These are phyloP conservation scores for Varecia variegata DNA, from an alignment of 2,797 vertebrate genomes.

Conservation along the genomic window DNA sequence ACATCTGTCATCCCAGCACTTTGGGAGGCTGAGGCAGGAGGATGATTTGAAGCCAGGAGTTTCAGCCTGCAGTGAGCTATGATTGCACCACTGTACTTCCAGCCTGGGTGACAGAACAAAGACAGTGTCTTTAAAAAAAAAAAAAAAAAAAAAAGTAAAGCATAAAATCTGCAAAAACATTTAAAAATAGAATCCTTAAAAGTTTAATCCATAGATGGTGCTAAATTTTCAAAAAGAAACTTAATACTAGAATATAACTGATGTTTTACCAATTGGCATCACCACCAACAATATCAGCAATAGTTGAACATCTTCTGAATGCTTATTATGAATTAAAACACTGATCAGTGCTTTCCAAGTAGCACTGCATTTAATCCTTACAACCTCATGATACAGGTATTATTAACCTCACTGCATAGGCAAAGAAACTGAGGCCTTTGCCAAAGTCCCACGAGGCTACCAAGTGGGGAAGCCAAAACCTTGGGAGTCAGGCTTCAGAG, in stretches of 20 bases:
- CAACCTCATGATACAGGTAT: background rate
- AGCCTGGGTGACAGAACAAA: background rate
- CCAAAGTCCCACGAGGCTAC: background rate
- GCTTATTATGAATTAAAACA: background rate
- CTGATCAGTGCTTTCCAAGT: background rate
- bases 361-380: slow-evolving; percentile 36
- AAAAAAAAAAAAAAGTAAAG: background rate
- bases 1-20: background rate
- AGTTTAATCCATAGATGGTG: background rate
- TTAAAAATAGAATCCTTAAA: background rate
- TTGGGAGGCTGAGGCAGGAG: background rate
- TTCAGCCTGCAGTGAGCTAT: background rate
- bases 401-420: background rate
- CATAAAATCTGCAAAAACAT: background rate
- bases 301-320: slow-evolving; percentile 9
- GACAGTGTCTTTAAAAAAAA: background rate
- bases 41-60: background rate
- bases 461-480: background rate
- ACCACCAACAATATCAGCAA: background rate
- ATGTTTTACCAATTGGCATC: background rate
- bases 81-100: background rate
- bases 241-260: background rate
- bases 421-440: background rate
- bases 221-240: background rate
- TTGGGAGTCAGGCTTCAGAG: background rate